Base-by-base conservation (phyloP, 2,888 invertebrate species). In the Cacoxenus indagator region DNA sequence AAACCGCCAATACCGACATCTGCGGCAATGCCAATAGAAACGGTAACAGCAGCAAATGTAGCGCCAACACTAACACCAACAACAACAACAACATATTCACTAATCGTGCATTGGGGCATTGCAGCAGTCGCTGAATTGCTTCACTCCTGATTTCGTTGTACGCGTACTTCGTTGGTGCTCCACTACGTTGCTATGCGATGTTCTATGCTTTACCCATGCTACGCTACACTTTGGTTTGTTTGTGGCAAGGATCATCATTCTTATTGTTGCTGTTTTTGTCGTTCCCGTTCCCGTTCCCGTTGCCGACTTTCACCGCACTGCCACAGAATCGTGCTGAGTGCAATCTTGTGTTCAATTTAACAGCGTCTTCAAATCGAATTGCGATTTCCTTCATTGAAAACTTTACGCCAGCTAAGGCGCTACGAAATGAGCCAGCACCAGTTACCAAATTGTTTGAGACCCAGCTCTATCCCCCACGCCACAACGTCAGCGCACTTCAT, bases 321-420 rank as follows among this genome's bases (percentile, higher is more conserved):
- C 65, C 62, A 27, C 65, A n/a, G 24, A 24, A 62, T 64, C 43
- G 66, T 27, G 71, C 71, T 77, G 77, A 77, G 77, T 77, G 77
- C 77, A 76, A 77, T 77, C 72, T 77, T 76, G 73, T 77, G 77
- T 77, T 75, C 76, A 75, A 77, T 76, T 77, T 76, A 77, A 75
- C 75, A 75, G 75, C 76, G 70, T 73, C 74, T 73, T 72, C 73
- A 74, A 75, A 75, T 75, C 75, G 76, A 76, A 75, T 75, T 75
- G 73, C 76, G 74, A 75, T 75, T 76, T 75, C 73, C 72, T 75
- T 75, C 74, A 46, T 46, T 51, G 46, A 62, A 62, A 62, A 62
- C 61, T 62, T 62, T 62, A 62, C 61, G 43, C 61, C 26, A 62
- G 43, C n/a, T 9, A 62, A 55, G 19, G 26, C 22, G 45, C 43